Base-by-base conservation (phyloP, 2,113 vertebrate species). In the Pygoscelis antarcticus region DNA sequence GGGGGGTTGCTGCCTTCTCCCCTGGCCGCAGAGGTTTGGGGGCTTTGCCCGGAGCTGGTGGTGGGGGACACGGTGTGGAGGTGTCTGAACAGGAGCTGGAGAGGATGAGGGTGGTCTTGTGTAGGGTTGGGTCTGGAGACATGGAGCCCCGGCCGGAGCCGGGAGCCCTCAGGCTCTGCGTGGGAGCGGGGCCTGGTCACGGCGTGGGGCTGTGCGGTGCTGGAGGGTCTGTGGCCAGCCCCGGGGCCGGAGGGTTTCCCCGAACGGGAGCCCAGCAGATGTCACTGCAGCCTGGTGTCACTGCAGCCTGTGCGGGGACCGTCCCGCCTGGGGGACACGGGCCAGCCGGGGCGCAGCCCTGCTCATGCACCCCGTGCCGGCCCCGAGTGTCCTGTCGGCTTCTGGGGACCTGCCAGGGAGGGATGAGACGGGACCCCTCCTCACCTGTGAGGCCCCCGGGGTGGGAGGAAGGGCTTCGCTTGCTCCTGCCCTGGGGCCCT, bases 71-170 rank as follows among this genome's bases (percentile, higher is more conserved):
- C 0, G 15, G 11, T 8, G 75, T 52, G 66, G 71, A 36, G 42
- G 65, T 13, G 47, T 61, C 44, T 11, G 69, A 52, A 10, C 0
- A 10, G 58, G 58, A 81, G 47, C 72, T 46, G 86, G 38, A 42
- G 75, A 11, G 80, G 61, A 16, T 38, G 23, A 1, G 61, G 47
- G 11, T 65, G 86, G 70, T 47, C 13, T 38, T 38, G 18, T 4
- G 54, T 30, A 22, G 38, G 40, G 16, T 13, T 9, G 12, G 78
- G 46, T 36, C 55, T 85, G 89, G 79, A 20, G 64, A 68, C 4
- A 5, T 0, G 1, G 81, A 80, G n/a, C 29, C 20, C 18, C 0
- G 4, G 36, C 12, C 0, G 7, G 64, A 52, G 55, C 26, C 2
- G 10, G 54, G 22, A 81, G 22, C 5, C 49, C 46, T 26, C 2